A percentile compares a stretch with the other conserved stretches of the same genome.
Conservation (phyloP, 1,140 invertebrate genomes). For the Copidosoma floridanum region DNA sequence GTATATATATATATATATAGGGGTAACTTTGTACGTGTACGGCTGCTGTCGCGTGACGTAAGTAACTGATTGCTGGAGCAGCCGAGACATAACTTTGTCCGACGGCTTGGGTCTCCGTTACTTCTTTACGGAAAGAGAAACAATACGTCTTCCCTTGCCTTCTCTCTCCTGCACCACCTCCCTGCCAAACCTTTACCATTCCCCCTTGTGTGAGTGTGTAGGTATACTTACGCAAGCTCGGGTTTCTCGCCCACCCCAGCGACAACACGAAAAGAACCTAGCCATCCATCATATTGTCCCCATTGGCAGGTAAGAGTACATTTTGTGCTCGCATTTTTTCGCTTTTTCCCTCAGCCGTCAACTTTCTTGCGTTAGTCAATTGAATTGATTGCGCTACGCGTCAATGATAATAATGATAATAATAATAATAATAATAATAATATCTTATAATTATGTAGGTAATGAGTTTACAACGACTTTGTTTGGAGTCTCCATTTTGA, state of each 20-base stretch:
- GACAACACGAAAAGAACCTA: neutral
- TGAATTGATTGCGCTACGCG: too few species aligned
- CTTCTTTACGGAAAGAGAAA: constrained; percentile 35
- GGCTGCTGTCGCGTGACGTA: constrained; percentile 22
- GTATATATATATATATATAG: too few species aligned
- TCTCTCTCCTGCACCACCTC: constrained; percentile 23
- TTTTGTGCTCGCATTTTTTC: constrained; percentile 41
- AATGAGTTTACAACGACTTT: too few species aligned
- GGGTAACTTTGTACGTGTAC: too few species aligned
- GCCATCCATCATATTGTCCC: constrained; percentile 38
- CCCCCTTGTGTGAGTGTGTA: constrained; percentile 14
- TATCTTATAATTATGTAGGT: too few species aligned
- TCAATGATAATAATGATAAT: too few species aligned
- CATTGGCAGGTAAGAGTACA: constrained; percentile 36
- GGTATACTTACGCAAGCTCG: neutral
- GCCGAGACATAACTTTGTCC: constrained; percentile 40
- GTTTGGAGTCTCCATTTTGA: too few species aligned
- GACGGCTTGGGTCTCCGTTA: constrained; percentile 42
- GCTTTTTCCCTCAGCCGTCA: constrained; percentile 3
- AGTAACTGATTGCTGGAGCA: constrained; percentile 23
- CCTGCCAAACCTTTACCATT: constrained; percentile 15
- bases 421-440: too few species aligned
- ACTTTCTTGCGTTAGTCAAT: neutral
- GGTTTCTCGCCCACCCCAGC: too few species aligned
- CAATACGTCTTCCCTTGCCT: constrained; percentile 39